Evolutionary conservation across 2,888 invertebrate species (phyloP), one percentile per base, ranked within the genome.

Genomic region (Ochlodes sylvanus): DNA sequence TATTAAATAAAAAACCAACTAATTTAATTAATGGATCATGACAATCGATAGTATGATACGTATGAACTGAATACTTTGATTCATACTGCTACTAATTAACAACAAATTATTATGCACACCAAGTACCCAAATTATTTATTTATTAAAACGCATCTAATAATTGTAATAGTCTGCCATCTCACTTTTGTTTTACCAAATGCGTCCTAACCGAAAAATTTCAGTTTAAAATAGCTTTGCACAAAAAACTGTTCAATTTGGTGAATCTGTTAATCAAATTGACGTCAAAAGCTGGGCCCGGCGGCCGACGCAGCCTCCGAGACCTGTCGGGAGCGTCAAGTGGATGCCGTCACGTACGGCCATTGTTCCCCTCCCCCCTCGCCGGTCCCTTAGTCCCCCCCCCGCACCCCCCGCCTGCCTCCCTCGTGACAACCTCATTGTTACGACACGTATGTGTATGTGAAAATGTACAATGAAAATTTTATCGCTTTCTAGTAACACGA

Each of bases 321-420:
- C 86, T 82, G 87, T 80, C 81, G 86, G 86, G 80, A 86, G 86
- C 88, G 87, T 88, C 92, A 92, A 92, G 92, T 92, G 92, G 87
- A 92, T 92, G 89, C 92, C 92, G 81, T 86, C 92, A 93, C 92
- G 92, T 92, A 83, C 87, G 72, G 69, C 89, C 79, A 91, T 92
- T 92, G 92, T 92, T 91, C 69, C 69, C 67, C 71, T 69, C 67
- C 63, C 19, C 70, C 34, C 34, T 9, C 34, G 5, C 38, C 38
- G 0, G 3, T 2, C 38, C 38, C 38, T 9, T 9, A 7, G 38
- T 10, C 10, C 2, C 38, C 10, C 34, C 34, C 7, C 34, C 7
- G 2, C 9, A 7, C 34, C 34, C 34, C 12, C 73, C 69, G 69
- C 73, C 66, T 65, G 17, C 63, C 61, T 66, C 70, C 63, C 71